Evolutionary conservation across 2,113 vertebrate genomes (phyloP).

Genomic region (Petrocephalus microphthalmus): DNA sequence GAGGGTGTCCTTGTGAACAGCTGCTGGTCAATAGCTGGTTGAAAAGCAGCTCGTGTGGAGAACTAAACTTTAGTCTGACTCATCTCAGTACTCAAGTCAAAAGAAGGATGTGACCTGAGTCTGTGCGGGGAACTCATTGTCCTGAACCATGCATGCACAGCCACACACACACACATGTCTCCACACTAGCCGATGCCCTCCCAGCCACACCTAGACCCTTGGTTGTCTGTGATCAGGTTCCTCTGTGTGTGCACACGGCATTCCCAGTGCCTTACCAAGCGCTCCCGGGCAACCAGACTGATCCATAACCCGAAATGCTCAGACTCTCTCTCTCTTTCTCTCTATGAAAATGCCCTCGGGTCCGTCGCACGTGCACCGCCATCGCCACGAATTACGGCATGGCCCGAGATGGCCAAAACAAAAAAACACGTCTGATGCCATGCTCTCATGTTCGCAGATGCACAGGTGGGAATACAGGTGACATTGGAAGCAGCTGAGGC

Average conservation of each 20-base stretch:
- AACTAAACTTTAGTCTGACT: not conserved
- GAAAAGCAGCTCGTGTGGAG: not conserved
- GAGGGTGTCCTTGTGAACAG: not conserved
- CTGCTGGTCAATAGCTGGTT: not conserved
- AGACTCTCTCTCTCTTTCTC: no score
- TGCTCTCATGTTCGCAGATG: not conserved
- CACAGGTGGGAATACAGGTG: not conserved
- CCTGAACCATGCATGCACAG: conserved; percentile 15
- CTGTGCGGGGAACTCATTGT: not conserved
- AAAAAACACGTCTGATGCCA: not conserved
- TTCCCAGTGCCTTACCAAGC: not conserved
- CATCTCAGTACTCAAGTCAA: not conserved
- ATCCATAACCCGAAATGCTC: not conserved
- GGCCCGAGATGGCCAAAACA: not conserved
- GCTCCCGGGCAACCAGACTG: not conserved
- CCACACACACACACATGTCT: not conserved
- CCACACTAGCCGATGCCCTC: not conserved
- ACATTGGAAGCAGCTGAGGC: not conserved
- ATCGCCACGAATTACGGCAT: not conserved
- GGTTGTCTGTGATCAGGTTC: not conserved
- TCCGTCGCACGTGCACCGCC: not conserved
- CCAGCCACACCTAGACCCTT: not conserved
- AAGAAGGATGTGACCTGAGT: not conserved
- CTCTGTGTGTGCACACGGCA: not conserved
- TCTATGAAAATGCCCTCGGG: not conserved